phyloP scores from a whole-genome alignment of 2,113 vertebrate species.

The Felis chaus region DNA sequence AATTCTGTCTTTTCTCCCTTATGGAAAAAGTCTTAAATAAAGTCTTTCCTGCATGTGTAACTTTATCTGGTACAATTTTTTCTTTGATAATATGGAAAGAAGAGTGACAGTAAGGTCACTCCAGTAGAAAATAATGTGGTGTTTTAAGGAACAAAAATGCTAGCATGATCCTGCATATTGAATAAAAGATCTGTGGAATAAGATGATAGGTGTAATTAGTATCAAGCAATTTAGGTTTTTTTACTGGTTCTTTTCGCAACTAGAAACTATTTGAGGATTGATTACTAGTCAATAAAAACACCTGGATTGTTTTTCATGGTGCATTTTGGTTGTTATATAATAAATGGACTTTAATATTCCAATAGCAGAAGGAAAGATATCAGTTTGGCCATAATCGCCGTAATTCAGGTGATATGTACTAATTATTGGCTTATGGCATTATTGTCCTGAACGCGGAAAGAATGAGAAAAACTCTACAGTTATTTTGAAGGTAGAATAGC shows the following conservation, averaged over 20 bases:
- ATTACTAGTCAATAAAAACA: not conserved
- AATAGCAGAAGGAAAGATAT: not conserved
- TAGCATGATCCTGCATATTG: not conserved
- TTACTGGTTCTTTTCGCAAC: not conserved
- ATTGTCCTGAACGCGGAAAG: not conserved
- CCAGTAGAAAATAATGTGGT: not conserved
- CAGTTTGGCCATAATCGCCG: not conserved
- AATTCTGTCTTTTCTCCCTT: not conserved
- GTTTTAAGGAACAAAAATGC: not conserved
- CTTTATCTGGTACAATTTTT: not conserved
- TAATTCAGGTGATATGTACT: not conserved
- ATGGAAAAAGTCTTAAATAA: not conserved
- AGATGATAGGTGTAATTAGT: not conserved
- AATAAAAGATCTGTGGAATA: not conserved
- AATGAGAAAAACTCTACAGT: not conserved
- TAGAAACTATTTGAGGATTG: not conserved
- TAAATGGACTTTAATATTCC: not conserved
- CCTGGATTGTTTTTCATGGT: not conserved
- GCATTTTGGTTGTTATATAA: not conserved
- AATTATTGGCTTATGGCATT: not conserved
- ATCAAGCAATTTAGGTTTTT: not conserved
- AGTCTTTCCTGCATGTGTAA: not conserved
- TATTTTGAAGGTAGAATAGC: not conserved
- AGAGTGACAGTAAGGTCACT: not conserved
- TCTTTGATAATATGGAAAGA: not conserved